Base-by-base conservation (phyloP, 2,888 invertebrate genomes). In the Ariolimax columbianus region DNA sequence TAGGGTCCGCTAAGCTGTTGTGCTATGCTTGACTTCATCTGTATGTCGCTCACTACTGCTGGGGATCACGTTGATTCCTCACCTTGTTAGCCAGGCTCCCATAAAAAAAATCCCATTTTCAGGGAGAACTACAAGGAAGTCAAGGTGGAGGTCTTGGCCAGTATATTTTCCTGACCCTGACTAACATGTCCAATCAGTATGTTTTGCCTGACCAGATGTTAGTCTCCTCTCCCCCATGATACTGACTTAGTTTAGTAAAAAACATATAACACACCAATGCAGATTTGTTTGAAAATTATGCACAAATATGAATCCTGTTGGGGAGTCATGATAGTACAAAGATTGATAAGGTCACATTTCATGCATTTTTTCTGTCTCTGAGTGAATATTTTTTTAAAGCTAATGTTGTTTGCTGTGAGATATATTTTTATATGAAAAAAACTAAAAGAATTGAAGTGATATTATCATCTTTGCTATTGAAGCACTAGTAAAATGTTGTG, bases 321-420 rank as follows among this genome's bases (percentile, higher is more conserved):
- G 55, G 23, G 3, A 55, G 55, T 4, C 23, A 23, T 17, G 9
- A 23, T 11, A 23, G 55, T 26, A 9, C 59, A n/a, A 23, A 63
- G n/a, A 63, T n/a, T 63, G n/a, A 63, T n/a, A 63, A 63, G 59
- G n/a, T n/a, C 17, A 63, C 1, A 63, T 17, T 63, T 7, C 17
- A 14, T n/a, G 26, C 0, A 3, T 4, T 63, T 3, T 63, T 63
- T 63, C 19, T 19, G 23, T 55, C 59, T 23, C 2, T 63, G 59
- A 63, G 26, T 63, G 59, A n/a, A 63, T 63, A 63, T 63, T 63
- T n/a, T 55, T n/a, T 4, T 63, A 63, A n/a, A 6, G 11, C 3
- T n/a, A 63, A 63, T 63, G n/a, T 63, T 63, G n/a, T 63, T 63
- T 63, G n/a, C n/a, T 63, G 59, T 63, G n/a, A 63, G n/a, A 63